Percentiles rank a stretch among this genome's conserved stretches.
Conservation (phyloP, 2,888 invertebrate genomes). For the Aelia acuminata region DNA sequence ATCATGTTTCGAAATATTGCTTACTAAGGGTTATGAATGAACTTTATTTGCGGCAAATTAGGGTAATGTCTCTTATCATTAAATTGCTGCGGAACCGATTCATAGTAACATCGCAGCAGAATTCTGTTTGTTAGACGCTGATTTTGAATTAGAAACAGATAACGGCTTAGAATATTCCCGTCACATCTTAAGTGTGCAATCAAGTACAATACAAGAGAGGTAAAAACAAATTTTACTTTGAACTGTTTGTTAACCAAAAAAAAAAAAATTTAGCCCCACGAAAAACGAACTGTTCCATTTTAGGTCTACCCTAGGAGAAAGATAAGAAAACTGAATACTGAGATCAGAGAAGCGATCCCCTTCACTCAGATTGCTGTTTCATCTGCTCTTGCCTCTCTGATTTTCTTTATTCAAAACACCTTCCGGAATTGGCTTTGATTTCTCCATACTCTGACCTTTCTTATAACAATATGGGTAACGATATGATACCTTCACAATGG, state of each 20-base stretch:
- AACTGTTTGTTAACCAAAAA: no score
- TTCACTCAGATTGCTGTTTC: not conserved
- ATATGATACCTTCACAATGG: no score
- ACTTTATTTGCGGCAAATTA: not conserved
- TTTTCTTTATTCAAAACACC: not conserved
- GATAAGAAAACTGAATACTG: not conserved
- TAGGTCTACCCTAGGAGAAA: not conserved
- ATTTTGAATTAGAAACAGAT: no score
- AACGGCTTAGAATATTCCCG: no score
- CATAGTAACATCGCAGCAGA: no score
- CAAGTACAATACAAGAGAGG: no score
- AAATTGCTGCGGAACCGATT: no score
- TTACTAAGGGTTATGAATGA: not conserved
- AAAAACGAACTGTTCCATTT: no score
- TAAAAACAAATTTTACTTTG: no score
- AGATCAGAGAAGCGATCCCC: not conserved
- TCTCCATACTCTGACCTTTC: not conserved
- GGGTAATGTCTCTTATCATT: not conserved
- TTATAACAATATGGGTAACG: not conserved
- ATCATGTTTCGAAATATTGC: not conserved
- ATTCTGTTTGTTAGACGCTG: no score
- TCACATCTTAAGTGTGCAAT: no score
- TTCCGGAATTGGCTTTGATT: not conserved
- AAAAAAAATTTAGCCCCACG: no score
- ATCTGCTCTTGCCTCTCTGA: not conserved